Conservation (phyloP, 1,140 invertebrate species). For the Alviniconcha marisindica region DNA sequence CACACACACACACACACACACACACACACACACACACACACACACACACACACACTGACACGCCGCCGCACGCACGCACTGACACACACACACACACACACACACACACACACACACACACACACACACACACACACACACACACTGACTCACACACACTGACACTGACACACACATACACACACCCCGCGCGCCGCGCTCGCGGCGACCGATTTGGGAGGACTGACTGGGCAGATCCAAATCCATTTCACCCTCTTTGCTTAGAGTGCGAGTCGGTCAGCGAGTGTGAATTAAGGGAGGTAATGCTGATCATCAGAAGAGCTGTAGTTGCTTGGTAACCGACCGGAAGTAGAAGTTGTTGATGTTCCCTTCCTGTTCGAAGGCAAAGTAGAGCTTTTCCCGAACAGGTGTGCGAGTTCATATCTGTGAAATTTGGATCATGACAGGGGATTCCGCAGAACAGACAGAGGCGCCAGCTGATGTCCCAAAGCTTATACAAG, state of each 20-base stretch:
- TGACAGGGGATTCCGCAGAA: background rate
- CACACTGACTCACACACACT: background rate
- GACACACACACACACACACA: background rate
- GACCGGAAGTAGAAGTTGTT: constrained; percentile 28
- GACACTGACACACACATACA: background rate
- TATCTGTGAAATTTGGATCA: no score
- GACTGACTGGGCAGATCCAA: no score
- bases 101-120: constrained; percentile 12
- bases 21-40: constrained; percentile 12
- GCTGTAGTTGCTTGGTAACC: constrained; percentile 25
- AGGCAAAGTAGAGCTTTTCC: no score
- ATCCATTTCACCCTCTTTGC: no score
- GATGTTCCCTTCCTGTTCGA: constrained; percentile 9
- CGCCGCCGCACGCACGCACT: background rate
- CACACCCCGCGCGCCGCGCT: background rate
- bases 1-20: constrained; percentile 4
- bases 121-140: background rate
- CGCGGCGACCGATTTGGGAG: no score
- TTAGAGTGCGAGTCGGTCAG: no score
- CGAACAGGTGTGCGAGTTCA: no score
- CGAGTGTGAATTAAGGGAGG: background rate
- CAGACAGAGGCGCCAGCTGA: background rate
- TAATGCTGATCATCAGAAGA: no score
- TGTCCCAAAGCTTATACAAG: background rate
- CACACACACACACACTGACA: background rate